Evolutionary conservation across 64 coral and sea anemone species (phyloP).

Genomic region (Montipora cactus): DNA sequence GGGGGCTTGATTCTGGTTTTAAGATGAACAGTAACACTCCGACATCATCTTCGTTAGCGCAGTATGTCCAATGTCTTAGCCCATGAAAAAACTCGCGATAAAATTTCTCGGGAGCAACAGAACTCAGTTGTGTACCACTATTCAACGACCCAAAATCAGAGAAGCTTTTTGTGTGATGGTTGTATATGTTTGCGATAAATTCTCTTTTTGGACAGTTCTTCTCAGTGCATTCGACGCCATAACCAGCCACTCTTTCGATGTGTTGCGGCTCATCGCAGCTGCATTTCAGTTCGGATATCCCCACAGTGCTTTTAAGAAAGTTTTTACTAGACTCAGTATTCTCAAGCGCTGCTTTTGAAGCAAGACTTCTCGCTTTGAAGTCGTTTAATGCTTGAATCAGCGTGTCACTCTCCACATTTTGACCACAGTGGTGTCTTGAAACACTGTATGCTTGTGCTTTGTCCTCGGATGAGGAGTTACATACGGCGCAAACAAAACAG

Average conservation of each 20-base stretch:
- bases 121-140: neutral
- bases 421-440: slow-evolving; percentile 36
- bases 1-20: slow-evolving; percentile 81
- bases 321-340: neutral
- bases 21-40: slow-evolving; percentile 74
- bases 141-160: slow-evolving; percentile 66
- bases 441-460: slow-evolving; percentile 20
- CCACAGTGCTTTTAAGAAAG: neutral
- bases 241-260: slow-evolving; percentile 34
- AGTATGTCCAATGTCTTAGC: slow-evolving; percentile 91
- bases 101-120: slow-evolving; percentile 73
- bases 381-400: slow-evolving; percentile 59
- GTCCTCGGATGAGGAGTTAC: slow-evolving; percentile 25
- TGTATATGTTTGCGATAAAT: slow-evolving; percentile 27
- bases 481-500: slow-evolving; percentile 66
- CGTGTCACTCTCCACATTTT: slow-evolving; percentile 1
- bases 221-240: slow-evolving; percentile 78
- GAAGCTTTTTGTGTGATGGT: slow-evolving; percentile 66
- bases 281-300: neutral
- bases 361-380: slow-evolving; percentile 50
- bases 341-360: slow-evolving; percentile 13
- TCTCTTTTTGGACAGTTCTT: slow-evolving; percentile 61
- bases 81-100: slow-evolving; percentile 87
- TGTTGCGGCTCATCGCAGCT: neutral
- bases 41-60: slow-evolving; percentile 66